Conservation (phyloP, 2,888 invertebrate species). For the Villa cingulata region DNA sequence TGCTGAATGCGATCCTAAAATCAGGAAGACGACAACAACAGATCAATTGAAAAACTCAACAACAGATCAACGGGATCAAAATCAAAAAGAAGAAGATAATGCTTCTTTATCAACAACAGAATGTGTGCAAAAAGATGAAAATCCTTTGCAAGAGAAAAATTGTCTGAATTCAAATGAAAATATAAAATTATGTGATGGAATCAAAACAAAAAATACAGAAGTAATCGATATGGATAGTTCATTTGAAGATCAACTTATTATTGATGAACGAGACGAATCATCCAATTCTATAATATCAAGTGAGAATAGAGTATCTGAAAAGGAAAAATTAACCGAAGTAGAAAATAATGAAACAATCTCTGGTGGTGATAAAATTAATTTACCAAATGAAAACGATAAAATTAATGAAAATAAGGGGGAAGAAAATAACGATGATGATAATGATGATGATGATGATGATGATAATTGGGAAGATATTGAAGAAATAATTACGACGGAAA, state of each 20-base stretch:
- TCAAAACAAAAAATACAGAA: neutral
- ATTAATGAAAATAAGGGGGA: neutral
- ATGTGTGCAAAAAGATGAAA: neutral
- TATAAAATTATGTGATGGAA: neutral
- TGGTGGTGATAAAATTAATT: neutral
- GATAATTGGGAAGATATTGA: slow-evolving; percentile 28
- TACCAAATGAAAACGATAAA: neutral
- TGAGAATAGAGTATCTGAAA: too few species aligned
- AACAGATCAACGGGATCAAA: too few species aligned
- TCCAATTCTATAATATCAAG: neutral
- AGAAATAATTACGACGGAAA: slow-evolving; percentile 12
- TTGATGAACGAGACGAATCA: slow-evolving; percentile 5
- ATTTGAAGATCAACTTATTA: slow-evolving; percentile 4
- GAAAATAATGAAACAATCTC: neutral
- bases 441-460: slow-evolving; percentile 18
- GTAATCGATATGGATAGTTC: slow-evolving; percentile 1
- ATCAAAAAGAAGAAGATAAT: neutral
- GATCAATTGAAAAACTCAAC: slow-evolving; percentile 6
- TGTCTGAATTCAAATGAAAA: neutral
- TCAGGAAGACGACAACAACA: slow-evolving; percentile 7
- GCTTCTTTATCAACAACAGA: neutral
- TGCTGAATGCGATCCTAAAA: neutral
- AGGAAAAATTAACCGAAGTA: too few species aligned
- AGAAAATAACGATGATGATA: neutral
- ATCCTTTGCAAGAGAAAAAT: neutral